Percentiles rank a stretch among this genome's conserved stretches.
Evolutionary conservation across 1,140 invertebrate genomes (phyloP).

Genomic region (Drosophila nebulosa): DNA sequence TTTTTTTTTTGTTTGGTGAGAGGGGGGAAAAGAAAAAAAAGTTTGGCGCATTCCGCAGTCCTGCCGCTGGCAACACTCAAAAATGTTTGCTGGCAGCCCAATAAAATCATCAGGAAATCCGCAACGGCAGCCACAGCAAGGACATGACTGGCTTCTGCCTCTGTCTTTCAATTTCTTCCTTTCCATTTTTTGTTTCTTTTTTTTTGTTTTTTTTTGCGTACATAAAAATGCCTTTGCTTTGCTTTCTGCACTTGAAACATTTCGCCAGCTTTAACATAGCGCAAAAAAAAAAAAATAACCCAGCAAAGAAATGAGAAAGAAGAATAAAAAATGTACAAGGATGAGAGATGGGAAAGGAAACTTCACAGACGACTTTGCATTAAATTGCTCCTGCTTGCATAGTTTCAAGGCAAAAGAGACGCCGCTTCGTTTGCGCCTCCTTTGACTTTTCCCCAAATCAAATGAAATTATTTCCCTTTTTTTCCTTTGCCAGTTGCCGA

Average conservation of each 20-base stretch:
- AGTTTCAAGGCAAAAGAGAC: constrained; percentile 17
- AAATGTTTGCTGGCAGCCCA: constrained; percentile 75
- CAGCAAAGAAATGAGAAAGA: neutral
- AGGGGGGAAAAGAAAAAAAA: constrained; percentile 40
- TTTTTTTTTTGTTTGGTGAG: neutral
- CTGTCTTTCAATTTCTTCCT: constrained; percentile 66
- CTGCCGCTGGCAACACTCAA: constrained; percentile 73
- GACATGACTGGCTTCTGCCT: constrained; percentile 14
- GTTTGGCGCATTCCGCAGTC: constrained; percentile 73
- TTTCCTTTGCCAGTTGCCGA: neutral
- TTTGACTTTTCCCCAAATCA: constrained; percentile 29
- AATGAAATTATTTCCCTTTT: constrained; percentile 47
- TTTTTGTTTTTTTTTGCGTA: neutral
- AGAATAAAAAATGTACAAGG: neutral
- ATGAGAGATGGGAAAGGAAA: constrained; percentile 25
- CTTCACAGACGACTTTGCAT: constrained; percentile 61
- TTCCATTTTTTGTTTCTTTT: neutral
- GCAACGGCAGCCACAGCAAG: constrained; percentile 34
- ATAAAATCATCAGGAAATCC: constrained; percentile 78
- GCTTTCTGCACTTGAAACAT: constrained; percentile 58
- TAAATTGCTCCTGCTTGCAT: constrained; percentile 49
- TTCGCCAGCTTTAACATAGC: constrained; percentile 42
- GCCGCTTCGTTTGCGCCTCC: constrained; percentile 13
- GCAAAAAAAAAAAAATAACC: constrained; percentile 34
- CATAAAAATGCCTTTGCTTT: constrained; percentile 56